phyloP scores from a whole-genome alignment of 2,797 vertebrate species.

The Apogon talboti region DNA sequence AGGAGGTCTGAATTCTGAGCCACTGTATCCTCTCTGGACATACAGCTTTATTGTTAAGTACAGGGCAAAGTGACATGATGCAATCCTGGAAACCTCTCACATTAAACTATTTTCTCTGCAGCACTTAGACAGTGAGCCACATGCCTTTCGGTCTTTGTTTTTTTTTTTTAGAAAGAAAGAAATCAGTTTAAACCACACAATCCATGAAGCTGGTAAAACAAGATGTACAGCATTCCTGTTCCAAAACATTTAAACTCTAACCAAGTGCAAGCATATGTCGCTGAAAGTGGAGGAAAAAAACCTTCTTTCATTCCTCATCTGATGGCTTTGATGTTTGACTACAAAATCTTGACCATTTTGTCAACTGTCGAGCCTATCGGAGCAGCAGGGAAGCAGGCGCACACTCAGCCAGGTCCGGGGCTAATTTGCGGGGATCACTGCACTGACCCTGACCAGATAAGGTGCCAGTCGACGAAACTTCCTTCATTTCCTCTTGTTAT shows the following conservation, averaged over 20 bases:
- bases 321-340: slow-evolving; percentile 60
- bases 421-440: slow-evolving; percentile 80
- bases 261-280: slow-evolving; percentile 45
- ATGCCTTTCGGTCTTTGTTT: not conserved
- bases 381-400: slow-evolving; percentile 46
- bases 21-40: slow-evolving; percentile 15
- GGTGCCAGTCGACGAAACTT: slow-evolving; percentile 81
- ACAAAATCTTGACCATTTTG: slow-evolving; percentile 57
- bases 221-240: slow-evolving; percentile 20
- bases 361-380: slow-evolving; percentile 49
- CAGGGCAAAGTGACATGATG: slow-evolving; percentile 20
- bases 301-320: slow-evolving; percentile 36
- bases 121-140: slow-evolving; percentile 6
- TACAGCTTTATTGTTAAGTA: slow-evolving; percentile 19
- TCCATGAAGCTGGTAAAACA: slow-evolving; percentile 15
- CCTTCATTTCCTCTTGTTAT: slow-evolving; percentile 85
- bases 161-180: not conserved
- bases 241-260: slow-evolving; percentile 35
- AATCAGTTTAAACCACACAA: slow-evolving; percentile 6
- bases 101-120: slow-evolving; percentile 17
- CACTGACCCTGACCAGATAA: slow-evolving; percentile 78
- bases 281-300: not conserved
- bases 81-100: slow-evolving; percentile 2
- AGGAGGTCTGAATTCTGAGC: slow-evolving; percentile 14
- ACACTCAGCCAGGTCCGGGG: slow-evolving; percentile 58